Percentiles rank a stretch among this genome's conserved stretches.
These are phyloP conservation scores for Parnassius orleans DNA, from an alignment of 2,888 invertebrate species.

Conservation along the genomic window DNA sequence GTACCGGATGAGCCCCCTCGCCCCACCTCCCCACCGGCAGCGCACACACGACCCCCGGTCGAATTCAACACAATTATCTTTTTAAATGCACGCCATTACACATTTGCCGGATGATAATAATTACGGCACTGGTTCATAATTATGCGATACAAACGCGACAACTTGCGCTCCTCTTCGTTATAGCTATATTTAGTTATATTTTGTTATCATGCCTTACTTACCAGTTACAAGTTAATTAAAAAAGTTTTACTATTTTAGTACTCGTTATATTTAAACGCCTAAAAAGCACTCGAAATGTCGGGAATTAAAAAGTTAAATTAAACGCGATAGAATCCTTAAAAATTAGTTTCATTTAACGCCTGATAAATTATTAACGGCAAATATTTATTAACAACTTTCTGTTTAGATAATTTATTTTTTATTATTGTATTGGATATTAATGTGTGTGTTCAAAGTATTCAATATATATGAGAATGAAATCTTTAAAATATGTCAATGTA, in stretches of 20 bases:
- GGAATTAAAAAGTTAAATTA: too few species aligned
- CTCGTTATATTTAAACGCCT: neutral
- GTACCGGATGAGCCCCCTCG: slow-evolving; percentile 29
- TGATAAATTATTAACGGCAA: neutral
- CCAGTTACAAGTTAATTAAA: too few species aligned
- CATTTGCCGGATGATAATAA: slow-evolving; percentile 41
- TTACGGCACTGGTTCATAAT: slow-evolving; percentile 15
- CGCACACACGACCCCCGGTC: slow-evolving; percentile 21
- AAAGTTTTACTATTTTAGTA: too few species aligned
- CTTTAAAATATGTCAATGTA: too few species aligned
- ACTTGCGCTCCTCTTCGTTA: neutral
- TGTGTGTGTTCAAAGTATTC: too few species aligned
- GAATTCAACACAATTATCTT: slow-evolving; percentile 27
- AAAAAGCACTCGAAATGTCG: neutral
- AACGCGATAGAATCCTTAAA: too few species aligned
- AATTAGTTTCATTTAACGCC: neutral
- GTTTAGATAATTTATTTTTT: too few species aligned
- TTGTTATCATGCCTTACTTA: too few species aligned
- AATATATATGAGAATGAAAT: too few species aligned
- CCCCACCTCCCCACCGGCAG: slow-evolving; percentile 9
- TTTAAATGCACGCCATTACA: slow-evolving; percentile 33
- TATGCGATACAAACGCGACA: slow-evolving; percentile 7
- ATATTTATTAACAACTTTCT: too few species aligned
- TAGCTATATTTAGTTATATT: neutral
- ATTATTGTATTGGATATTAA: too few species aligned